Evolutionary conservation across 2,113 vertebrate genomes (phyloP).

Genomic region (Pampusana beccarii): DNA sequence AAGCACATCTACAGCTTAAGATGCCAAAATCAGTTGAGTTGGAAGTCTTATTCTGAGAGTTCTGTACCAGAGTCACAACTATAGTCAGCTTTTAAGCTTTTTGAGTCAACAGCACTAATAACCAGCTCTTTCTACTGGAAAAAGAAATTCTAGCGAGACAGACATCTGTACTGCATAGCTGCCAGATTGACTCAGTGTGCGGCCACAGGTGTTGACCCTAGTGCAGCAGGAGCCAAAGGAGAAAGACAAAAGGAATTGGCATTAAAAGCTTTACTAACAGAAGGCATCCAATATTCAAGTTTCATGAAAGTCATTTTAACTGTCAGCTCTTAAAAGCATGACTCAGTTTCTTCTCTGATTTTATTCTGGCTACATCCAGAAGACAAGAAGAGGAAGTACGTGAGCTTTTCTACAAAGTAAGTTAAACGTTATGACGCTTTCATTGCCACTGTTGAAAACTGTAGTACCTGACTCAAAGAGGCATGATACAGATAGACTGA

Average conservation of each 20-base stretch:
- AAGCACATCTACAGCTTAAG: not conserved
- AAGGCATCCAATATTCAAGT: not conserved
- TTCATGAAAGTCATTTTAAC: not conserved
- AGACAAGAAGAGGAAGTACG: not conserved
- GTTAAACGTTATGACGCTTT: not conserved
- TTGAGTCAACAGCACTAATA: not conserved
- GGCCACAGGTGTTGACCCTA: not conserved
- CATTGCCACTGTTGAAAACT: not conserved
- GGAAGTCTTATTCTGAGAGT: not conserved
- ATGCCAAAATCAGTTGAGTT: not conserved
- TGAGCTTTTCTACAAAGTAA: not conserved
- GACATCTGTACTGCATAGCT: not conserved
- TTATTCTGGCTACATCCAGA: not conserved
- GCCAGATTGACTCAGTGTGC: not conserved
- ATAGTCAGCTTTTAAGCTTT: not conserved
- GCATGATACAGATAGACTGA: not conserved
- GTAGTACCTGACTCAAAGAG: not conserved
- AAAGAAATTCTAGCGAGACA: not conserved
- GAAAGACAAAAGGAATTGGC: not conserved
- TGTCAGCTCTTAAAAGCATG: not conserved
- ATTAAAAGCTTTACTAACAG: not conserved
- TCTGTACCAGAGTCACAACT: not conserved
- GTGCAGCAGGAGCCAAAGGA: not conserved
- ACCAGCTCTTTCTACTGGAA: not conserved
- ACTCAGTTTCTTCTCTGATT: not conserved